Base-by-base conservation (phyloP, 2,113 vertebrate genomes). In the Antigone vipio region DNA sequence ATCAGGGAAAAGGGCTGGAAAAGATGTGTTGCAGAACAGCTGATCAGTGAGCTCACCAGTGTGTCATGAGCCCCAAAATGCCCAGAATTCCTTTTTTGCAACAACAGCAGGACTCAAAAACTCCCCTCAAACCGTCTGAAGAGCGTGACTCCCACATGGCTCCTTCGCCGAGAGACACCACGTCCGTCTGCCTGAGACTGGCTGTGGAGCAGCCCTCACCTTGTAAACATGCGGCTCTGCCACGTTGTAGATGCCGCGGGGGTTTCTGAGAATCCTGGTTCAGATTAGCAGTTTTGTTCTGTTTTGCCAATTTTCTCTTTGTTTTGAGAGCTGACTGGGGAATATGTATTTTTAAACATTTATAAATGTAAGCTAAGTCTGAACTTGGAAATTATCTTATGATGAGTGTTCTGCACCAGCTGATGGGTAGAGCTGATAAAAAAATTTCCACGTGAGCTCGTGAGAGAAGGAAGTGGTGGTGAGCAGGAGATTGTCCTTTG, bases 211-310 rank as follows among this genome's bases (percentile, higher is more conserved):
- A 30, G 5, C 40, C 19, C 32, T 44, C 22, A 0, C 53, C 9
- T 5, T 9, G 11, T 10, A 19, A 26, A 30, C 29, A 4, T 0
- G 0, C 2, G 4, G 3, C 27, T 32, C 26, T 50, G 44, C 53
- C 9, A 0, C 1, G 38, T 1, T 11, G 42, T 4, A 12, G 62
- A 3, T 24, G 35, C 67, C 0, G 0, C 0, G 0, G 26, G 38
- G 22, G 5, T 1, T 52, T 49, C 42, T n/a, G 22, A 60, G 56
- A 29, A 14, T 16, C 29, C 16, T 67, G 26, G 11, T 35, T 56
- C 32, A 22, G 50, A 58, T 30, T 21, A 53, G 23, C 56, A 1
- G 8, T 2, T 75, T 7, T 68, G 34, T 13, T 16, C 66, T 42
- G 17, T 58, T 78, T 27, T 85, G 35, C 52, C 38, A 27, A 7